phyloP scores from a whole-genome alignment of 2,113 vertebrate genomes.

The Irena cyanogastra region DNA sequence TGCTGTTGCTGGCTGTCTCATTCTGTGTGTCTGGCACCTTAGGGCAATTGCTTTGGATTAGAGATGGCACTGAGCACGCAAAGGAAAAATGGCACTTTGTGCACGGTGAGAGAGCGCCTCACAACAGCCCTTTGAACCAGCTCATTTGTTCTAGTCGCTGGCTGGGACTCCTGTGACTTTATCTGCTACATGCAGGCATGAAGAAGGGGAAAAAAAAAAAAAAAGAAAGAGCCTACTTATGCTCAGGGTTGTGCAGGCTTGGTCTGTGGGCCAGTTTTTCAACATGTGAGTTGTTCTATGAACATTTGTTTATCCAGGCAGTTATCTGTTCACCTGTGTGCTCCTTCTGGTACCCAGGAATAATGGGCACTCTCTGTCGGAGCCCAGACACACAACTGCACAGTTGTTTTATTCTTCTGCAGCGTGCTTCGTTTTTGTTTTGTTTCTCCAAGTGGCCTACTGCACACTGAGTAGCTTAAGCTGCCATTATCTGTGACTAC shows the following conservation, averaged over 20 bases:
- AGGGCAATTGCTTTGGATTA: slow-evolving; percentile 17
- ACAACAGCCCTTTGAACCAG: neutral
- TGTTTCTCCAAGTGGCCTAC: neutral
- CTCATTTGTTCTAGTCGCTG: neutral
- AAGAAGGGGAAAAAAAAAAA: neutral
- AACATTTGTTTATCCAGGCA: neutral
- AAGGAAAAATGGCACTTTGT: neutral
- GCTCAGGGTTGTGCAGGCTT: neutral
- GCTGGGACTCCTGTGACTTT: neutral
- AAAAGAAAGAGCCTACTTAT: neutral
- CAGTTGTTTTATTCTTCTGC: neutral
- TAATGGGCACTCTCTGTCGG: neutral
- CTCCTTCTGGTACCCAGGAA: neutral
- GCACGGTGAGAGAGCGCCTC: neutral
- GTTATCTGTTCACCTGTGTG: neutral
- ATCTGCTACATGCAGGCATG: neutral
- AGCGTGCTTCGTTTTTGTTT: neutral
- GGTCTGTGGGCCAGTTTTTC: neutral
- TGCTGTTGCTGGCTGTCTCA: neutral
- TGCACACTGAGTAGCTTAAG: neutral
- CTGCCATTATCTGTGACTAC: neutral
- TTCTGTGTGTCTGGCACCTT: neutral
- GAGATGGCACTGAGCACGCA: neutral
- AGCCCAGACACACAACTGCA: neutral
- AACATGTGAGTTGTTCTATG: neutral